Base-by-base conservation (phyloP, 2,888 invertebrate species). In the Sturmia bella region DNA sequence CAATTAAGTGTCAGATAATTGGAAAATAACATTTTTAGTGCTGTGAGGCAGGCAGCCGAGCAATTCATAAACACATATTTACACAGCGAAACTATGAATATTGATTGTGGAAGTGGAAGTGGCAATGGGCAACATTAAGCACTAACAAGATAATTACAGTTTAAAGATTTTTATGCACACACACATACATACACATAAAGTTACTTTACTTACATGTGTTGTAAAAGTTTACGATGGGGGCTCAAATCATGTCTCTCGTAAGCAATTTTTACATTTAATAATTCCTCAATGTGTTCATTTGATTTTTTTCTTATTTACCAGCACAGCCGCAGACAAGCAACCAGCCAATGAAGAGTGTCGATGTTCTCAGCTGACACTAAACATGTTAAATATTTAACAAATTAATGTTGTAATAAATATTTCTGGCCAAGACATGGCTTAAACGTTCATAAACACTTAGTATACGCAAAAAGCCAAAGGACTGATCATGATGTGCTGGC, bases 311-410 rank as follows among this genome's bases (percentile, higher is more conserved):
- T 57, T 76, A 41, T 63, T 59, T 56, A 43, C n/a, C n/a, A n/a
- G n/a, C n/a, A n/a, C 32, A 52, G 12, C 24, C 32, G n/a, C 17
- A 2, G 24, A 5, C 54, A 24, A 13, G 17, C 39, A 32, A 3
- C 9, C 41, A 48, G 45, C 63, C 70, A 59, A 75, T 50, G 39
- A 50, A 70, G 76, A 78, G 69, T 74, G 83, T 66, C 77, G 74
- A 76, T 79, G 73, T 79, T 66, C 75, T 61, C 73, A 76, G 32
- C 82, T 74, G 82, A 82, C 82, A 75, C 74, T 82, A 82, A 82
- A 82, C 84, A 84, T 79, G 83, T 83, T 78, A 84, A 83, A 83
- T 84, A 83, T 81, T 84, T 76, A 84, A 80, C 81, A 84, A 84
- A 84, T 84, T 84, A 83, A 83, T 72, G 80, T 79, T 81, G 79